Base-by-base conservation (phyloP, 2,797 vertebrate genomes). In the Sparus aurata region DNA sequence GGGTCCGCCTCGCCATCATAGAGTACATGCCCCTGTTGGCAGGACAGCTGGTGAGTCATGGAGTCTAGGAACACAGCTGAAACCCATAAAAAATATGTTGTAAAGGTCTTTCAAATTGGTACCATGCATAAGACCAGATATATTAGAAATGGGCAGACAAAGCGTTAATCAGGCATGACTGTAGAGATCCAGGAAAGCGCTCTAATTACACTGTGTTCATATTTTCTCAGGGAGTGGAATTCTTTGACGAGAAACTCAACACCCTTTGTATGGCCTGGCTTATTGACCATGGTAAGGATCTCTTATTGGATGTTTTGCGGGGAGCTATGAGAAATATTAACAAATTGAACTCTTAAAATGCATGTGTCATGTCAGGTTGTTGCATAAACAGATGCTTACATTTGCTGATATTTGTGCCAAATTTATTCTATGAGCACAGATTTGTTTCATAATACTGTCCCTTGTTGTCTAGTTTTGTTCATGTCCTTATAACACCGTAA, bases 181-280 rank as follows among this genome's bases (percentile, higher is more conserved):
- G 23, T 25, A 22, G 25, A 58, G 15, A 2, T 77, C n/a, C 12
- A 75, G 34, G 49, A 76, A 80, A 20, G 57, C 0, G 2, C 15
- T 75, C 43, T 80, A 25, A 82, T 60, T 20, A 16, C 11, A 16
- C 60, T 64, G 3, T 73, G 16, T 63, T 16, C 50, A 23, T 86
- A 47, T 89, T 57, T 93, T 76, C 73, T 55, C 74, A 98, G 97
- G 97, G 97, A 83, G 96, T 98, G 92, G 97, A 97, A 87, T 98
- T 98, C 92, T 98, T 98, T 85, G 97, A 97, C 54, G 97, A 98
- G 90, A 98, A 98, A 92, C 94, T 98, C 83, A 98, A 98, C 94
- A 97, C 97, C 45, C 94, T 98, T 59, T 98, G 97, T 73, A 98
- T 98, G 97, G 97, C 97, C 77, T 98, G 97, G 97, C 96, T 98